phyloP scores from a whole-genome alignment of 1,140 invertebrate genomes.

The Teleopsis dalmanni region DNA sequence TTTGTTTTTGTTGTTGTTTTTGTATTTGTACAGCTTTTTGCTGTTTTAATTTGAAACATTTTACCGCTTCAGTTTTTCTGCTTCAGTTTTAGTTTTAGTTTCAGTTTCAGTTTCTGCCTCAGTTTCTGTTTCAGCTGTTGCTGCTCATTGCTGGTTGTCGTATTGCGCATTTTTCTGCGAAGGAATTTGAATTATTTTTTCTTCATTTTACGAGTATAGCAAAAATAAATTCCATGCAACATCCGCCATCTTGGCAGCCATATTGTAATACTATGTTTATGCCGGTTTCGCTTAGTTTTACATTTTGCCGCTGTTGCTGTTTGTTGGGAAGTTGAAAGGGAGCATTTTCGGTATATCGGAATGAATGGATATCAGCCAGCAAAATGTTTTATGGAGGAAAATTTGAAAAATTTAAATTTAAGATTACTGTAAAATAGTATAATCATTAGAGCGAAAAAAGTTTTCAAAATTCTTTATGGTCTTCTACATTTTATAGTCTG shows the following conservation, averaged over 20 bases:
- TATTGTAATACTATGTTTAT: conserved; percentile 21
- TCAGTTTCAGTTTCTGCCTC: neutral
- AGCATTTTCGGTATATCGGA: neutral
- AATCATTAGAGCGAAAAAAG: too few relatives aligned
- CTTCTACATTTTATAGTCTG: too few relatives aligned
- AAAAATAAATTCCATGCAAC: conserved; percentile 36
- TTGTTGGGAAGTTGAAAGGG: neutral
- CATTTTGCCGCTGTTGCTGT: neutral
- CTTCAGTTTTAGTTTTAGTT: neutral
- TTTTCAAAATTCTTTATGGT: too few relatives aligned
- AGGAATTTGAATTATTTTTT: conserved; percentile 32
- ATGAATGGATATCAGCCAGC: too few relatives aligned
- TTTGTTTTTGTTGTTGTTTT: too few relatives aligned
- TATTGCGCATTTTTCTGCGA: conserved; percentile 28
- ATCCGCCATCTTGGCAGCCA: conserved; percentile 26
- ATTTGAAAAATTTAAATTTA: too few relatives aligned
- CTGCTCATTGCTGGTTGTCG: too few relatives aligned
- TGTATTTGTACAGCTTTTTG: too few relatives aligned
- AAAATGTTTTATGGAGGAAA: too few relatives aligned
- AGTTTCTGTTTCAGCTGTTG: neutral
- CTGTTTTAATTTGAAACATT: too few relatives aligned
- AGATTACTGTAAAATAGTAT: too few relatives aligned
- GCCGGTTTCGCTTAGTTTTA: conserved; percentile 11
- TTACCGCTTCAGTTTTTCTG: too few relatives aligned
- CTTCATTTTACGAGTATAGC: conserved; percentile 35